phyloP scores from a whole-genome alignment of 2,113 vertebrate species.

The Labeo rohita region DNA sequence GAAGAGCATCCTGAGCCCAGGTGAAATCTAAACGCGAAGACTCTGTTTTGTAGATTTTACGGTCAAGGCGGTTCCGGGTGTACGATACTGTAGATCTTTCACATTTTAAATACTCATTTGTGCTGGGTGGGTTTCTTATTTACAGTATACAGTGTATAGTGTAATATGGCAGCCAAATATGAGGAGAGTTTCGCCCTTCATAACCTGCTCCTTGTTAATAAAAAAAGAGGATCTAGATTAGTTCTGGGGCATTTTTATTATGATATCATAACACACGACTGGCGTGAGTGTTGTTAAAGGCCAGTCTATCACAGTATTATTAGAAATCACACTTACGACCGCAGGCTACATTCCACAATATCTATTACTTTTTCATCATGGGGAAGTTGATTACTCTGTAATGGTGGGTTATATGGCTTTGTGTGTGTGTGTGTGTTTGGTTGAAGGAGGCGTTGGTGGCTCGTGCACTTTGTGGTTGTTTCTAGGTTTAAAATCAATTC shows the following conservation, averaged over 20 bases:
- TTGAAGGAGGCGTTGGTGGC: neutral
- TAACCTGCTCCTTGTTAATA: conserved; percentile 11
- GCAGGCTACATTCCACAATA: conserved; percentile 9
- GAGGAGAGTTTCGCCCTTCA: conserved; percentile 16
- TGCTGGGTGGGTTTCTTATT: neutral
- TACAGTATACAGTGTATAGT: neutral
- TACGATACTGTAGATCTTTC: neutral
- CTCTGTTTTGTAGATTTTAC: neutral
- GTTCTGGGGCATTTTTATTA: conserved; percentile 31
- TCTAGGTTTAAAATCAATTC: conserved; percentile 15
- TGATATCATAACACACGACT: conserved; percentile 20
- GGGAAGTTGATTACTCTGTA: conserved; percentile 17
- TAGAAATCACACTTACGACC: neutral
- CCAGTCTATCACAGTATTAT: conserved; percentile 21
- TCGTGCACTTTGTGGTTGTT: neutral
- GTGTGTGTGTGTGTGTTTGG: conserved; percentile 8
- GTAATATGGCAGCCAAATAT: neutral
- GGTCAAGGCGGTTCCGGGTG: neutral
- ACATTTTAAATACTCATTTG: neutral
- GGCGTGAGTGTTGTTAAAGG: conserved; percentile 23
- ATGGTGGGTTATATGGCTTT: neutral
- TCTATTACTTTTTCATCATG: conserved; percentile 26
- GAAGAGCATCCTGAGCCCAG: neutral
- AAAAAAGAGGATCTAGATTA: neutral
- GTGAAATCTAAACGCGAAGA: neutral